A percentile compares a stretch with the other conserved stretches of the same genome.
phyloP scores from a whole-genome alignment of 2,113 vertebrate genomes.

The Lathamus discolor region DNA sequence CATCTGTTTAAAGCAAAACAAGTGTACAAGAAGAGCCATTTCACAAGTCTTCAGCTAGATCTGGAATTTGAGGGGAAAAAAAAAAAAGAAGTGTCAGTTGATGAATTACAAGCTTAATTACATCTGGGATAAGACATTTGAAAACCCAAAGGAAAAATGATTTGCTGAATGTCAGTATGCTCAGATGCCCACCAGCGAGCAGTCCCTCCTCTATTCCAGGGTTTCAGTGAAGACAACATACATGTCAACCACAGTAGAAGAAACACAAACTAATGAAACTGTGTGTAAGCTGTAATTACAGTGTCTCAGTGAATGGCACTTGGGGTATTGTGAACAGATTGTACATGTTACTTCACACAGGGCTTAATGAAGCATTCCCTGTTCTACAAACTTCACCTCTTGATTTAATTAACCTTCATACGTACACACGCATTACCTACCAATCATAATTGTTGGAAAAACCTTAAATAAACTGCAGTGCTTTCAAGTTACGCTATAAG shows the following conservation, averaged over 20 bases:
- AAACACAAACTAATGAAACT: constrained; percentile 61
- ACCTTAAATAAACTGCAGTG: background rate
- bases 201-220: constrained; percentile 25
- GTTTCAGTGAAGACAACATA: constrained; percentile 53
- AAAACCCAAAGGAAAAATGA: constrained; percentile 50
- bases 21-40: background rate
- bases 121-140: constrained; percentile 34
- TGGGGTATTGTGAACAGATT: constrained; percentile 54
- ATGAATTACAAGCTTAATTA: constrained; percentile 66
- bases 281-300: constrained; percentile 71
- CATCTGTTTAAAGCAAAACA: background rate
- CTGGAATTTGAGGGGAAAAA: background rate
- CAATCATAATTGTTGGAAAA: background rate
- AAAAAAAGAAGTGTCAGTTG: background rate
- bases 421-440: background rate
- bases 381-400: constrained; percentile 69
- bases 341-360: constrained; percentile 53
- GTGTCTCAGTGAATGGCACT: constrained; percentile 44
- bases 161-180: constrained; percentile 54
- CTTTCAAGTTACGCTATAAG: background rate
- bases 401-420: constrained; percentile 71
- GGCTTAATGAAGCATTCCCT: constrained; percentile 71
- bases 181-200: constrained; percentile 65
- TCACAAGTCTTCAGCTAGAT: background rate
- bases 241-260: constrained; percentile 60